Conservation (phyloP, 2,888 invertebrate species). For the Keiferia lycopersicella region DNA sequence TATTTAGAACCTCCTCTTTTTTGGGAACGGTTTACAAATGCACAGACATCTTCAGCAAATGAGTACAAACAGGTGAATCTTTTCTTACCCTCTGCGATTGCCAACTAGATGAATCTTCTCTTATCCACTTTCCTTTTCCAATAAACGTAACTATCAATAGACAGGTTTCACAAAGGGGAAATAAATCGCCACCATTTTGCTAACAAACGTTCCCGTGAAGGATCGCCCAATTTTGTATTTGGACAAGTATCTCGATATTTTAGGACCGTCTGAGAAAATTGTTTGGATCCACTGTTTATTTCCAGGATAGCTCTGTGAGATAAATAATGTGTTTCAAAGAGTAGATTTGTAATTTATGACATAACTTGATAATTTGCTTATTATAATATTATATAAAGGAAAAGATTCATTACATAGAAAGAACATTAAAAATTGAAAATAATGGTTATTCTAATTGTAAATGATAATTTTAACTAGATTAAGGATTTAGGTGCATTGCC, state of each 20-base stretch:
- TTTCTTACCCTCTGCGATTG: background rate
- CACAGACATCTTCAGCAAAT: background rate
- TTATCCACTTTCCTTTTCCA: conserved; percentile 45
- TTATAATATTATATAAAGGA: too few relatives aligned
- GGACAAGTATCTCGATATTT: conserved; percentile 29
- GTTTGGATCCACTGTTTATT: conserved; percentile 6
- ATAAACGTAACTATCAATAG: conserved; percentile 57
- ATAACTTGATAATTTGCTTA: too few relatives aligned
- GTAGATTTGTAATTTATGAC: too few relatives aligned
- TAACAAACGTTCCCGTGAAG: conserved; percentile 62
- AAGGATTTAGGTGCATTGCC: too few relatives aligned
- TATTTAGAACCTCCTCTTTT: too few relatives aligned
- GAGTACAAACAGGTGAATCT: conserved; percentile 6
- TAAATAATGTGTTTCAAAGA: background rate
- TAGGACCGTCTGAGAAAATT: conserved; percentile 19
- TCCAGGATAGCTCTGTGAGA: background rate
- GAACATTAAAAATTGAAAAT: too few relatives aligned
- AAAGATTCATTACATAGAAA: too few relatives aligned
- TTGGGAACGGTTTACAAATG: background rate
- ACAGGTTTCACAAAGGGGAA: conserved; percentile 53
- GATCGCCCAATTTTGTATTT: conserved; percentile 58
- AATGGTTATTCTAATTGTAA: too few relatives aligned
- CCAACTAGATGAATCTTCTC: conserved; percentile 32
- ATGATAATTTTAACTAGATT: too few relatives aligned
- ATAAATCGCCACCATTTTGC: conserved; percentile 63